Evolutionary conservation across 2,113 vertebrate genomes (phyloP).

Genomic region (Odocoileus hemionus): DNA sequence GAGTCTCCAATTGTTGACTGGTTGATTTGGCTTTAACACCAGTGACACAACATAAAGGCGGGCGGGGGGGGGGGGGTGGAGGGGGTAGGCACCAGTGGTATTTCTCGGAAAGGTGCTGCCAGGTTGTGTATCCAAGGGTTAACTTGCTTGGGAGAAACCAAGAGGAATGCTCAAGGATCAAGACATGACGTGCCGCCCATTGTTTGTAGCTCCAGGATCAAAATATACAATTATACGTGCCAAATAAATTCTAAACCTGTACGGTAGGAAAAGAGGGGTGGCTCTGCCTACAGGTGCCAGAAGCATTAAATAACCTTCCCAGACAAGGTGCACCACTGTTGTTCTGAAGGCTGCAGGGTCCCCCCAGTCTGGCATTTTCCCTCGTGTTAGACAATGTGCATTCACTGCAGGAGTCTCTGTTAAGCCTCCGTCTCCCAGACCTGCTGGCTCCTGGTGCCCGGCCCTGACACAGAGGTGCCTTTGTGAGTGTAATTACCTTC

Average conservation of each 20-base stretch:
- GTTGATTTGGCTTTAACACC: neutral
- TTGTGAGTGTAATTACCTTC: conserved; percentile 98
- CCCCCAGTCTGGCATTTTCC: conserved; percentile 82
- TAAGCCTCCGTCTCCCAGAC: conserved; percentile 97
- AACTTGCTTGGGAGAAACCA: conserved; percentile 71
- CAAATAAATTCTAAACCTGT: conserved; percentile 88
- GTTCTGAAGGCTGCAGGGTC: conserved; percentile 82
- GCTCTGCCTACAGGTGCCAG: conserved; percentile 84
- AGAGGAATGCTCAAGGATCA: conserved; percentile 80
- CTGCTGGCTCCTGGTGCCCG: conserved; percentile 95
- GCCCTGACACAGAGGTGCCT: conserved; percentile 96
- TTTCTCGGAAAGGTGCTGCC: neutral
- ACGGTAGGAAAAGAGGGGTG: conserved; percentile 79
- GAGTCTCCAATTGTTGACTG: neutral
- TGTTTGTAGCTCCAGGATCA: conserved; percentile 85
- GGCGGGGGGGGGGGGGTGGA: no score
- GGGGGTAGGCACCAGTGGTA: neutral
- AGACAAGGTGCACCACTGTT: conserved; percentile 88
- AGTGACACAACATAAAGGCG: neutral
- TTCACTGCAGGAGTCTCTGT: conserved; percentile 93
- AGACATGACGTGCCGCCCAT: conserved; percentile 84
- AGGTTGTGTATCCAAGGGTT: conserved; percentile 71
- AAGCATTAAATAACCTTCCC: conserved; percentile 86
- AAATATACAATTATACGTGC: conserved; percentile 87
- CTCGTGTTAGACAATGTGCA: conserved; percentile 90